Percentiles rank a stretch among this genome's conserved stretches.
These are phyloP conservation scores for Platycercus adscitus DNA, from an alignment of 2,113 vertebrate genomes.

Conservation along the genomic window DNA sequence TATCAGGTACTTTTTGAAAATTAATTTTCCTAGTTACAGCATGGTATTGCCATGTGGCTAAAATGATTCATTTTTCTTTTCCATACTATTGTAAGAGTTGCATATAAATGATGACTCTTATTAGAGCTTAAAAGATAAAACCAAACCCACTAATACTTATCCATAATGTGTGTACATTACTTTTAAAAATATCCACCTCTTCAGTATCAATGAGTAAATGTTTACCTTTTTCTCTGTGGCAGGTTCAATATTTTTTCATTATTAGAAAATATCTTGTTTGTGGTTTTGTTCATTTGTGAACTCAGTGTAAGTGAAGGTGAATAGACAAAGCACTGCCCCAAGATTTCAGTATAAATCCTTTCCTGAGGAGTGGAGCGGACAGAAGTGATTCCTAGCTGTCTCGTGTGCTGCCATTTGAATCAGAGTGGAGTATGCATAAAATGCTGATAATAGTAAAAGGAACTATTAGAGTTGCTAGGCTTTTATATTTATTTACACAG, in stretches of 20 bases:
- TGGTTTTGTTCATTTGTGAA: constrained; percentile 29
- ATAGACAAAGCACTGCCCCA: background rate
- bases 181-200: background rate
- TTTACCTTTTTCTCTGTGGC: background rate
- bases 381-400: background rate
- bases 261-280: background rate
- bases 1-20: constrained; percentile 33
- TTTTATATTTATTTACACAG: background rate
- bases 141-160: background rate
- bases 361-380: background rate
- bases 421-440: background rate
- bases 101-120: background rate
- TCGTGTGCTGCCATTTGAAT: background rate
- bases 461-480: background rate
- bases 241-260: background rate
- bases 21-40: constrained; percentile 12
- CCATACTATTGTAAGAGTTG: background rate
- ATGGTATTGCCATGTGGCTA: background rate
- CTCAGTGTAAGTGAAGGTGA: background rate
- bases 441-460: background rate
- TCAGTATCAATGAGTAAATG: background rate
- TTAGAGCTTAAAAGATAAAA: background rate
- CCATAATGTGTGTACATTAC: background rate
- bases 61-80: background rate
- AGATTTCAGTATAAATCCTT: background rate